Base-by-base conservation (phyloP, 2,113 vertebrate species). In the Hylia prasina region DNA sequence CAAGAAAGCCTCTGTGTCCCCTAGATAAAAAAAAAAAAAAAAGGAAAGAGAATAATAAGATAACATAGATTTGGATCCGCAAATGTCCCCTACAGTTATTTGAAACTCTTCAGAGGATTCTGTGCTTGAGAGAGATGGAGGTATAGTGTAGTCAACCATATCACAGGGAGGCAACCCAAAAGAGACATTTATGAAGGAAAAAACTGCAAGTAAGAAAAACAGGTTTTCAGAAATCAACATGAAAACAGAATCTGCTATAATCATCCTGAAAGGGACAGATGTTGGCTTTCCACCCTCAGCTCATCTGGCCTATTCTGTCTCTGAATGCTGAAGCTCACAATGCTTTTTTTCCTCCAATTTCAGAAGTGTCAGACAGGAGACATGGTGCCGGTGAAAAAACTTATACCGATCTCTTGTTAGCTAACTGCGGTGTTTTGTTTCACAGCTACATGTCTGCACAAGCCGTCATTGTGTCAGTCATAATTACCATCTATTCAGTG, bases 401-500 rank as follows among this genome's bases (percentile, higher is more conserved):
- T 95, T 97, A 87, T 66, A 89, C 90, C 2, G 40, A 91, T 97
- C 96, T 95, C 97, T 96, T 97, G 98, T 98, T 97, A 98, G 97
- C 97, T 97, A 97, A 97, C 96, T 90, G 98, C 4, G 0, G 88
- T 96, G 96, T 98, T 98, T 97, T 98, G 98, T 97, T 97, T 96
- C 40, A 37, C 2, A 6, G 95, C 90, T 96, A 80, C 97, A 79
- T 94, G 98, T 96, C 98, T 97, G 97, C 96, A 89, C 97, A 94
- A 97, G 97, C 97, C 93, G 63, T 97, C 97, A 95, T 70, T 77
- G 95, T 98, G 98, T 98, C 98, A 98, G 95, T 98, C 98, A 98
- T 97, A 97, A 98, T 98, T 98, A 98, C 97, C 97, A 98, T 98
- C 98, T 98, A 97, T 98, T 98, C 96, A 82, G 91, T 86, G 39